Evolutionary conservation across 2,797 vertebrate genomes (phyloP), one percentile per base, ranked within the genome.

Genomic region (Alectoris magna): DNA sequence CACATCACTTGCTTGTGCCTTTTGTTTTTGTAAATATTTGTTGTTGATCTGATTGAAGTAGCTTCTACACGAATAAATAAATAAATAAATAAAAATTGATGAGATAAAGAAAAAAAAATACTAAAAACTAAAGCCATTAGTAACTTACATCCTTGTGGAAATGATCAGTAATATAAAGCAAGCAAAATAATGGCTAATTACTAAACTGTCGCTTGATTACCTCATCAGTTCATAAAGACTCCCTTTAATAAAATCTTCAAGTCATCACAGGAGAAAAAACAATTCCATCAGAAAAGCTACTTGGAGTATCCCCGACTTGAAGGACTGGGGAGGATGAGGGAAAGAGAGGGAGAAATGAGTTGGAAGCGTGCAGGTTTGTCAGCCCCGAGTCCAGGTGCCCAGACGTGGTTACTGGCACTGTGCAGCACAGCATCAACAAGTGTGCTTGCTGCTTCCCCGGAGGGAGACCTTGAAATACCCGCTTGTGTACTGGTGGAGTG

Each of bases 401-500:
- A 64, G 55, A 16, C 0, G 9, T 38, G 48, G 43, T 72, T 48
- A 18, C 17, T 39, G 41, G 36, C 55, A 17, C 27, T 18, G n/a
- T 21, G 55, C 43, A 43, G 19, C 46, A 43, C 24, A 67, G 63
- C 82, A 81, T 67, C 91, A 63, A 55, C 85, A 93, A 23, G 64
- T 55, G 43, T 29, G 16, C 59, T 73, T 87, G 43, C 71, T 68
- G 19, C 53, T 79, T 79, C 71, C 91, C 77, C 53, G 82, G 63
- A 84, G 94, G 77, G 36, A 94, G 34, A 91, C 41, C 53, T 88
- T 74, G 84, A 82, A 80, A n/a, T 24, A 64, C 38, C 76, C 3
- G 0, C 92, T 76, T 43, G 41, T 71, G 53, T 59, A 34, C 39
- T 8, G n/a, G 43, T 44, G 44, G 84, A 94, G 24, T 46, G 94